Evolutionary conservation across 2,797 vertebrate genomes (phyloP).

Genomic region (Paratrypauchen microcephalus): DNA sequence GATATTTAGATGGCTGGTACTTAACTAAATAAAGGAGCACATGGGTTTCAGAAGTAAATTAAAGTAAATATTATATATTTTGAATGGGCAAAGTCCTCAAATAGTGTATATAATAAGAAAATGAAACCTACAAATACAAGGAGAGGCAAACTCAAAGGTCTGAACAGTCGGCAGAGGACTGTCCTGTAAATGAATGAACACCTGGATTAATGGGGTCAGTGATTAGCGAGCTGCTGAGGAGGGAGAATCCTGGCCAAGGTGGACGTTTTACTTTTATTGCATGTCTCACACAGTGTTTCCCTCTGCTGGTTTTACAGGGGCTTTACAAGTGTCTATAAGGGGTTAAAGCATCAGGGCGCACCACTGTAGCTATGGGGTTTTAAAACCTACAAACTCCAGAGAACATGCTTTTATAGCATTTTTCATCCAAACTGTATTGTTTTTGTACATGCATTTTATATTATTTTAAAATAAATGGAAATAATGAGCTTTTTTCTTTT

Average conservation of each 20-base stretch:
- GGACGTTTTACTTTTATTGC: conserved; percentile 68
- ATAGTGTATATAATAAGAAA: too few relatives aligned
- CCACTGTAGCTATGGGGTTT: conserved; percentile 29
- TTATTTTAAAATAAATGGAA: neutral
- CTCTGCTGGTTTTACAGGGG: conserved; percentile 60
- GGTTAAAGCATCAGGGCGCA: conserved; percentile 5
- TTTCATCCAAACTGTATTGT: neutral
- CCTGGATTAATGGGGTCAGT: conserved; percentile 75
- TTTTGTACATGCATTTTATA: neutral
- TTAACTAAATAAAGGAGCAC: conserved; percentile 30
- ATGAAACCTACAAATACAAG: conserved; percentile 7
- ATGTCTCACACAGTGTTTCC: conserved; percentile 55
- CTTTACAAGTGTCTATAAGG: conserved; percentile 36
- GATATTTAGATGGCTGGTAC: conserved; percentile 42
- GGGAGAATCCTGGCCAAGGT: conserved; percentile 67
- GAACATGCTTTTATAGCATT: conserved; percentile 4
- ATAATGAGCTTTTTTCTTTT: neutral
- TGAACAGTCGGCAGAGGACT: conserved; percentile 60
- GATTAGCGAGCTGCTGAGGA: conserved; percentile 70
- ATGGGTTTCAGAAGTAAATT: neutral
- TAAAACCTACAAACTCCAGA: conserved; percentile 29
- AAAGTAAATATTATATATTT: too few relatives aligned
- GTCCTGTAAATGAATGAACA: conserved; percentile 74
- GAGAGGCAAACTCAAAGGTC: conserved; percentile 45
- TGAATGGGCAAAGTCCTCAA: too few relatives aligned